phyloP scores from a whole-genome alignment of 92 coral and sea anemone genomes.

The Porites divaricata region DNA sequence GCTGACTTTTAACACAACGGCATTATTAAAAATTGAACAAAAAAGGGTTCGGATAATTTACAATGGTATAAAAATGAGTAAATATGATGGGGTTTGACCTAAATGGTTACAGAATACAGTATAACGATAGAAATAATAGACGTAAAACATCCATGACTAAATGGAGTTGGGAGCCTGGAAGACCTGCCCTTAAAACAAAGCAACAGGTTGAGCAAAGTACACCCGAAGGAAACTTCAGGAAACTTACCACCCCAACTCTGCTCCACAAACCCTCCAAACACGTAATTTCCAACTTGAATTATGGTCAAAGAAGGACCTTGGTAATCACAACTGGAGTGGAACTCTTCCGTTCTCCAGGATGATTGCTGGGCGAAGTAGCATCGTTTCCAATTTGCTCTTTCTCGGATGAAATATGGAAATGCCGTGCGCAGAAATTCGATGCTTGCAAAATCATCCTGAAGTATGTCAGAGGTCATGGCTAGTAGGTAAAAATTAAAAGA shows the following conservation, averaged over 20 bases:
- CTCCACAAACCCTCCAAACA: slow-evolving; percentile 69
- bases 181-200: too few species aligned
- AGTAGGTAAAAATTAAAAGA: background rate
- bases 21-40: too few species aligned
- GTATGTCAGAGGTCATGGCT: slow-evolving; percentile 63
- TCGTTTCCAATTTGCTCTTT: slow-evolving; percentile 59
- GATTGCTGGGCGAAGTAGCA: slow-evolving; percentile 58
- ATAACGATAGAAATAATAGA: too few species aligned
- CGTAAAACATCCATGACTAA: too few species aligned
- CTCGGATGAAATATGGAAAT: slow-evolving; percentile 36
- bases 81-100: too few species aligned
- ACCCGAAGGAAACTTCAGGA: background rate
- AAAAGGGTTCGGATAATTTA: too few species aligned
- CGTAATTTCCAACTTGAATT: slow-evolving; percentile 51
- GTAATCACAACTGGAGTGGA: slow-evolving; percentile 55
- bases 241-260: slow-evolving; percentile 74
- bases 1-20: too few species aligned
- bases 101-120: too few species aligned
- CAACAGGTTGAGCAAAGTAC: too few species aligned
- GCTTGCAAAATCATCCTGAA: slow-evolving; percentile 44
- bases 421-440: slow-evolving; percentile 40
- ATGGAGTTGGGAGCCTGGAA: too few species aligned
- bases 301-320: slow-evolving; percentile 63
- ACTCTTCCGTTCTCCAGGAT: slow-evolving; percentile 51
- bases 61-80: too few species aligned